A percentile compares a stretch with the other conserved stretches of the same genome.
Conservation (phyloP, 2,888 invertebrate species). For the Cantharis rustica region DNA sequence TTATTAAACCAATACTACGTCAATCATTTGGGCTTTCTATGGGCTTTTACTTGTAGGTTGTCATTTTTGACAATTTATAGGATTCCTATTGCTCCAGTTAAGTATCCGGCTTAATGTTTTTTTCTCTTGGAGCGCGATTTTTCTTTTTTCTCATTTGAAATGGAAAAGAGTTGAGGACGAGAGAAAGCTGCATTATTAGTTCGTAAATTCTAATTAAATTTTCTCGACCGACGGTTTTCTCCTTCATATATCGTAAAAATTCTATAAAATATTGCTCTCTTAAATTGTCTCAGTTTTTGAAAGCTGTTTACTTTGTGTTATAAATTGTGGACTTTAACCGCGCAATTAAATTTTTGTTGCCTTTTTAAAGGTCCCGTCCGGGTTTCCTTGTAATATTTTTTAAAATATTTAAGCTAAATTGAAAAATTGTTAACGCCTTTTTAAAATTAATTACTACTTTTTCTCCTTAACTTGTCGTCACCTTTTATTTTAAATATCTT, state of each 20-base stretch:
- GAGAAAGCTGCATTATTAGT: slow-evolving; percentile 2
- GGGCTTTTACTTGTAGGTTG: not conserved
- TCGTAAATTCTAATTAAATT: slow-evolving; percentile 27
- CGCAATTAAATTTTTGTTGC: slow-evolving; percentile 16
- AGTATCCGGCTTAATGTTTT: not conserved
- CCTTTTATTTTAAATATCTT: not conserved
- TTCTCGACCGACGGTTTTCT: slow-evolving; percentile 4
- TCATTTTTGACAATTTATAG: not conserved
- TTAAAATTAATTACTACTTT: not conserved
- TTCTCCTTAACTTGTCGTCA: not conserved
- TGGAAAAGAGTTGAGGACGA: not conserved
- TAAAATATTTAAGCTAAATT: not conserved
- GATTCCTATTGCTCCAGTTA: not conserved
- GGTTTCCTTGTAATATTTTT: not conserved
- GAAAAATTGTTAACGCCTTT: not conserved
- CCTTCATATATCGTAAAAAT: slow-evolving; percentile 23
- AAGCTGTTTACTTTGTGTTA: slow-evolving; percentile 18
- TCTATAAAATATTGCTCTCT: slow-evolving; percentile 19
- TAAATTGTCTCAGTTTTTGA: slow-evolving; percentile 21
- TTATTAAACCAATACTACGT: not conserved
- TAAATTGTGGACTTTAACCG: slow-evolving; percentile 23
- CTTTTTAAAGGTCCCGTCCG: not conserved
- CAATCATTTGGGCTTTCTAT: not conserved
- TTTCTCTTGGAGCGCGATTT: not conserved
- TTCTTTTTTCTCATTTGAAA: not conserved